phyloP scores from a whole-genome alignment of 2,797 vertebrate genomes.

The Arvicola amphibius region DNA sequence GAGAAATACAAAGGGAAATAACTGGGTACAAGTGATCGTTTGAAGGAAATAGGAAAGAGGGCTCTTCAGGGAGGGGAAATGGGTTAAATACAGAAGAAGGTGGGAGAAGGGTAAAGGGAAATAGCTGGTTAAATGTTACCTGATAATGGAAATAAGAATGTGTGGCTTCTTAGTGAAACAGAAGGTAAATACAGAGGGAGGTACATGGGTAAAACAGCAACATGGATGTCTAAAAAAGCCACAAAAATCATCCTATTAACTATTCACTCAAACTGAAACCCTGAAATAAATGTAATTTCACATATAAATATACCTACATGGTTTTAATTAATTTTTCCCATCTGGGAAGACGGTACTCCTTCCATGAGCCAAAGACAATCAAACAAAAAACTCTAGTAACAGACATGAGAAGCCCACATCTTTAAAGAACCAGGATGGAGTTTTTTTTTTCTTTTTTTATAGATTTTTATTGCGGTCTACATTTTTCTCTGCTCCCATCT shows the following conservation, averaged over 20 bases:
- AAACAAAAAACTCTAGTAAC: background rate
- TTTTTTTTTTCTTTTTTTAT: background rate
- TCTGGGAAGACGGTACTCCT: background rate
- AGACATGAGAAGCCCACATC: background rate
- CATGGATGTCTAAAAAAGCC: background rate
- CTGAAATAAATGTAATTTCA: background rate
- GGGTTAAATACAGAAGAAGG: background rate
- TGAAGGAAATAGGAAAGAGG: background rate
- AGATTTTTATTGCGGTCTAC: too few relatives aligned
- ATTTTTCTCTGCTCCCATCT: too few relatives aligned
- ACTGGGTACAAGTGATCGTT: background rate
- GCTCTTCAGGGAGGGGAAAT: background rate
- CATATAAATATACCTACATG: too few relatives aligned
- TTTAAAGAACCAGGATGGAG: constrained; percentile 53
- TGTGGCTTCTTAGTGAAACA: background rate
- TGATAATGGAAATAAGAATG: background rate
- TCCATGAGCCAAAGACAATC: background rate
- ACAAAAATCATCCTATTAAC: background rate
- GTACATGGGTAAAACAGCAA: background rate
- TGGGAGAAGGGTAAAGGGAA: background rate
- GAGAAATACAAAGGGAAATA: background rate
- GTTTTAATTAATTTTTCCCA: background rate
- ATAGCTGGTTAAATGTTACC: background rate
- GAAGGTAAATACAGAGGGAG: background rate
- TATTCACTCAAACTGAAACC: background rate